Evolutionary conservation across 1,140 invertebrate genomes (phyloP).

Genomic region (Drosophila pachea): DNA sequence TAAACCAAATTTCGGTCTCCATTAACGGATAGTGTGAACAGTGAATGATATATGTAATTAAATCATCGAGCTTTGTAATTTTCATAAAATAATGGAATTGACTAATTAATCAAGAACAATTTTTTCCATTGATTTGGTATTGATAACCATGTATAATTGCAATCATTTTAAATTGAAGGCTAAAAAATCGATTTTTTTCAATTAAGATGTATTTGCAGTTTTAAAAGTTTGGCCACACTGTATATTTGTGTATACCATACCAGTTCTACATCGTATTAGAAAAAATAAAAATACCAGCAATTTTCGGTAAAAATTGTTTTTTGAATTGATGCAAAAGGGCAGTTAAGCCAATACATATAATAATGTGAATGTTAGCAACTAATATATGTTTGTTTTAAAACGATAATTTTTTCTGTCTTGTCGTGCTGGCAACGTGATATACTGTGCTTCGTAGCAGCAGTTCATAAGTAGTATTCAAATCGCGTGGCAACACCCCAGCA

Average conservation of each 20-base stretch:
- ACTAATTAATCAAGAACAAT: too few relatives aligned
- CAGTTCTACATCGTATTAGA: conserved; percentile 25
- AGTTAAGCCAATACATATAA: background rate
- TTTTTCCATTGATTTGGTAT: too few relatives aligned
- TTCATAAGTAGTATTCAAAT: conserved; percentile 8
- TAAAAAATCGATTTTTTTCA: background rate
- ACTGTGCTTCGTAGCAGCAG: background rate
- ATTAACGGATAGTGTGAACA: too few relatives aligned
- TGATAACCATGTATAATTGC: too few relatives aligned
- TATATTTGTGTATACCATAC: conserved; percentile 34
- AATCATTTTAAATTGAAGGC: too few relatives aligned
- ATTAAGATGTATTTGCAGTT: background rate
- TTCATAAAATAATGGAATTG: too few relatives aligned
- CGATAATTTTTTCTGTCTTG: background rate
- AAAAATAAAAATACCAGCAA: conserved; percentile 14
- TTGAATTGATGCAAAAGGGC: conserved; percentile 9
- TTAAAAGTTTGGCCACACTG: conserved; percentile 21
- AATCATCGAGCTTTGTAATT: too few relatives aligned
- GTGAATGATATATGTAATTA: too few relatives aligned
- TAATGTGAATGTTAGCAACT: background rate
- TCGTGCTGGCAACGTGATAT: background rate
- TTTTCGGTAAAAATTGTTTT: conserved; percentile 20
- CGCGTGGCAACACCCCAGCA: conserved; percentile 17
- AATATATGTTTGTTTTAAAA: background rate
- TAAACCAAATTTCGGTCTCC: too few relatives aligned